phyloP scores from a whole-genome alignment of 1,140 invertebrate genomes.

The Brevipalpus yothersi region DNA sequence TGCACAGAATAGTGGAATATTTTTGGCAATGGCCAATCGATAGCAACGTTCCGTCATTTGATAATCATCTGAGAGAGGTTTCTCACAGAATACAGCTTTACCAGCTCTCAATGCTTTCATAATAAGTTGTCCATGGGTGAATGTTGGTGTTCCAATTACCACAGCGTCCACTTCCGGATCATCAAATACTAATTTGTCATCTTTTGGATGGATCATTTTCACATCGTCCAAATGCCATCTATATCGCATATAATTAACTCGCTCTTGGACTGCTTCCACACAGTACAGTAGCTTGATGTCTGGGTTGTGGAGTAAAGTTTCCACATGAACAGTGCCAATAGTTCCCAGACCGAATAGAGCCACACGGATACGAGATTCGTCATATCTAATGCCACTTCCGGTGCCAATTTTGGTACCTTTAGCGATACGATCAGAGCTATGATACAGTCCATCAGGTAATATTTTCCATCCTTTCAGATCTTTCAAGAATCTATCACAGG shows the following conservation, averaged over 20 bases:
- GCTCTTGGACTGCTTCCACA: constrained; percentile 27
- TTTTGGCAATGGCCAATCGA: constrained; percentile 27
- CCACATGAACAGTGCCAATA: constrained; percentile 33
- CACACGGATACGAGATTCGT: constrained; percentile 13
- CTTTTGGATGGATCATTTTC: constrained; percentile 25
- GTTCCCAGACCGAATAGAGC: constrained; percentile 34
- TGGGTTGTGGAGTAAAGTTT: constrained; percentile 26
- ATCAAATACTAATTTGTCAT: constrained; percentile 25
- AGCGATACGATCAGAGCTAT: no score
- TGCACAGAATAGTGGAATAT: constrained; percentile 31
- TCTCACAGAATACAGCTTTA: constrained; percentile 39
- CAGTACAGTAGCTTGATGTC: constrained; percentile 31
- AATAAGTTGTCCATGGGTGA: constrained; percentile 32
- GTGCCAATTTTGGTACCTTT: no score
- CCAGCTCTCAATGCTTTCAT: constrained; percentile 28
- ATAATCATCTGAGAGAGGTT: constrained; percentile 34
- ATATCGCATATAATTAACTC: constrained; percentile 22
- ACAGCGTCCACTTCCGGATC: constrained; percentile 31
- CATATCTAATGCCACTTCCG: background rate
- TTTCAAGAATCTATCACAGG: no score
- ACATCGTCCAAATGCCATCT: constrained; percentile 25
- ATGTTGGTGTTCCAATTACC: constrained; percentile 32
- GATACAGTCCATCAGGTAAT: no score
- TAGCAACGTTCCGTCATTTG: constrained; percentile 30
- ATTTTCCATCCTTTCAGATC: no score